A percentile compares a stretch with the other conserved stretches of the same genome.
Conservation (phyloP, 2,797 vertebrate species). For the Acanthornis magna region DNA sequence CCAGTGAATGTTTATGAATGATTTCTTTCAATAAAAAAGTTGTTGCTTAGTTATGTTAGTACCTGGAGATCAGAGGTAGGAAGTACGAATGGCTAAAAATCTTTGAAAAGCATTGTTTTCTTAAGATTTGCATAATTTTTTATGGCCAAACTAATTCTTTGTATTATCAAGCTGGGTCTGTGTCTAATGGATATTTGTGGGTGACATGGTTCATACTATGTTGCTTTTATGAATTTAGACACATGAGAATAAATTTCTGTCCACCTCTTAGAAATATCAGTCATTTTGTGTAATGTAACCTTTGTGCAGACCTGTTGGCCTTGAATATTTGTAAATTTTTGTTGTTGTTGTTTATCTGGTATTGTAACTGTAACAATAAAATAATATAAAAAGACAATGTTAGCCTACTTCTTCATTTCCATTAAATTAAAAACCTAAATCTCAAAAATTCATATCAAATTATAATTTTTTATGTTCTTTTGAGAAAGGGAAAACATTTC, state of each 20-base stretch:
- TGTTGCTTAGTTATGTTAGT: neutral
- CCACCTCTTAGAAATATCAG: neutral
- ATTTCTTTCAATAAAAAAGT: neutral
- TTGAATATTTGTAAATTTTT: neutral
- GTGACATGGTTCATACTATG: neutral
- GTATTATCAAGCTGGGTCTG: neutral
- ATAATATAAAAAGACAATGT: neutral
- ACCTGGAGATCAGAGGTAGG: rapidly evolving
- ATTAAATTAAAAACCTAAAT: neutral
- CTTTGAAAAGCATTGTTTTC: rapidly evolving
- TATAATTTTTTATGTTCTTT: neutral
- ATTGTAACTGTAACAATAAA: neutral
- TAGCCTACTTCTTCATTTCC: neutral
- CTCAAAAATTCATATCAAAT: neutral
- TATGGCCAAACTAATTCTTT: neutral
- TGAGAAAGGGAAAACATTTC: neutral
- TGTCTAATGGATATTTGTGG: neutral
- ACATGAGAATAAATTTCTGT: neutral
- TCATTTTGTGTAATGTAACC: neutral
- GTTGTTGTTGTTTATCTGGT: neutral
- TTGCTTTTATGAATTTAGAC: neutral
- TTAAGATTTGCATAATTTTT: neutral
- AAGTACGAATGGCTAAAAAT: neutral
- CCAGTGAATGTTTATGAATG: neutral
- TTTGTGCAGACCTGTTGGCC: neutral